These are phyloP conservation scores for Clivina fossor DNA, from an alignment of 2,888 invertebrate genomes.

Conservation along the genomic window DNA sequence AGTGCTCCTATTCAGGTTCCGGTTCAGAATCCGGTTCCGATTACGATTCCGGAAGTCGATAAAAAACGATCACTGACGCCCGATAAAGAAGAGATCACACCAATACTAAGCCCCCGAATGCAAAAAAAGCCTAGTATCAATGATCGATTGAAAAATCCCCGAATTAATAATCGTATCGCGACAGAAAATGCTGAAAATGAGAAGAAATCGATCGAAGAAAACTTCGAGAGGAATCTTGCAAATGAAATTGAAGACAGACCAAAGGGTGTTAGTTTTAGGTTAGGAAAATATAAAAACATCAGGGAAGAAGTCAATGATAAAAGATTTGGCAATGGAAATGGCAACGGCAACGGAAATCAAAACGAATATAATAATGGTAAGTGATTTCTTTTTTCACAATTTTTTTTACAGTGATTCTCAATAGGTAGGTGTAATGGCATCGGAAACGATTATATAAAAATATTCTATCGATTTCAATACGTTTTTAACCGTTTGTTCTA, in stretches of 20 bases:
- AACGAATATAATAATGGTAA: conserved; percentile 27
- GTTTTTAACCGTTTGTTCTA: too few relatives aligned
- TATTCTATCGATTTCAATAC: too few relatives aligned
- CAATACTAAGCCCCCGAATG: conserved; percentile 12
- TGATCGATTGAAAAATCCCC: conserved; percentile 22
- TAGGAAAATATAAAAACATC: conserved; percentile 33
- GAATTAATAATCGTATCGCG: conserved; percentile 5
- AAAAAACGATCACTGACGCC: conserved; percentile 21
- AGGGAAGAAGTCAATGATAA: conserved; percentile 11
- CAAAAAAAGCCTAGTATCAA: conserved; percentile 24
- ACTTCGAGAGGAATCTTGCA: not conserved
- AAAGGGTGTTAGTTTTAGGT: conserved; percentile 35
- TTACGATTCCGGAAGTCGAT: conserved; percentile 4
- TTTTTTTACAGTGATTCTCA: too few relatives aligned
- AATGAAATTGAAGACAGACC: conserved; percentile 13
- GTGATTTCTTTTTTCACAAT: not conserved
- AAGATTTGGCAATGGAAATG: too few relatives aligned
- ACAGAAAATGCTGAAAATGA: conserved; percentile 16
- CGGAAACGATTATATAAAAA: too few relatives aligned
- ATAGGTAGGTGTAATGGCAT: too few relatives aligned
- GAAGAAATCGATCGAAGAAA: conserved; percentile 8
- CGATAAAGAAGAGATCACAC: conserved; percentile 18
- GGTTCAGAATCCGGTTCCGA: too few relatives aligned
- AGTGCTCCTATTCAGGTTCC: not conserved
- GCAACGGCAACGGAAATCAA: not conserved